These are phyloP conservation scores for Seriola dumerili DNA, from an alignment of 2,113 vertebrate genomes.

Conservation along the genomic window DNA sequence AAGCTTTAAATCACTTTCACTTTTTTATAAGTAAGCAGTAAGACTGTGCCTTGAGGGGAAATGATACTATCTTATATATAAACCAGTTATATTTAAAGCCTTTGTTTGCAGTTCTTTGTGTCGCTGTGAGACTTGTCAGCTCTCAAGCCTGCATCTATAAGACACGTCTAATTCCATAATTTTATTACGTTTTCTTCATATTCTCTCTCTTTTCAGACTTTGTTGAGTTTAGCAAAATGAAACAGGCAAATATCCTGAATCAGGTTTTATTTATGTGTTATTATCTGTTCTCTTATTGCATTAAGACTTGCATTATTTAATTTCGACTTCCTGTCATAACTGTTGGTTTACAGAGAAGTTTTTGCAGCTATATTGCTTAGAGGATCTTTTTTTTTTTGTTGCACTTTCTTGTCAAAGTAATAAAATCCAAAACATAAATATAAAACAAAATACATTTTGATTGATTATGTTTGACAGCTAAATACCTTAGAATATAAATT, in stretches of 20 bases:
- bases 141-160: neutral
- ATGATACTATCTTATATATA: neutral
- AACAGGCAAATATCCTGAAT: neutral
- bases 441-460: too few relatives aligned
- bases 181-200: neutral
- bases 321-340: neutral
- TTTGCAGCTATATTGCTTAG: neutral
- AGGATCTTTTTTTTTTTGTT: neutral
- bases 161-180: neutral
- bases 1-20: neutral
- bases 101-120: neutral
- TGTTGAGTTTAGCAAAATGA: neutral
- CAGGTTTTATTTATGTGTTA: neutral
- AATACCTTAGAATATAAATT: neutral
- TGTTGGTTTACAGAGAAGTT: neutral
- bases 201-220: neutral
- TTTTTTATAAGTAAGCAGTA: neutral
- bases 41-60: neutral
- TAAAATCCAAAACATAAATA: too few relatives aligned
- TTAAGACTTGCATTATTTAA: neutral
- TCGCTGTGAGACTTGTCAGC: neutral
- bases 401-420: neutral
- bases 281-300: neutral
- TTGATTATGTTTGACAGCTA: neutral
- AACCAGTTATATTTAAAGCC: conserved; percentile 8